phyloP scores from a whole-genome alignment of 2,113 vertebrate species.

The Capreolus pygargus region DNA sequence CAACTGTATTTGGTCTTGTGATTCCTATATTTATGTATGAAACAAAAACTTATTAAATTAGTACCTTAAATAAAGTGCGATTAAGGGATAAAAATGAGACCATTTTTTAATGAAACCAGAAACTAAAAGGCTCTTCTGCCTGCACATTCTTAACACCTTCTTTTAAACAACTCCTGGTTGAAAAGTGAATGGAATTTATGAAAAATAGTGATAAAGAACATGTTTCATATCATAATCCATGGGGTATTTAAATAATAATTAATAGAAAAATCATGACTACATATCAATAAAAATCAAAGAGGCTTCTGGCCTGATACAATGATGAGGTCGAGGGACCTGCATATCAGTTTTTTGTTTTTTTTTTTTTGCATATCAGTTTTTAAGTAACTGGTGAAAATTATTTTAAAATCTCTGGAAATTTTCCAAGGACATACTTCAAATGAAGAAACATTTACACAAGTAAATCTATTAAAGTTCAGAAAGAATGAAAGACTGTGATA shows the following conservation, averaged over 20 bases:
- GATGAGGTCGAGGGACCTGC: background rate
- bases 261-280: background rate
- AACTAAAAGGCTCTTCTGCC: background rate
- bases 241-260: background rate
- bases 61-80: background rate
- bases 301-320: background rate
- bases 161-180: background rate
- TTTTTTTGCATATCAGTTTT: background rate
- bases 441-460: background rate
- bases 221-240: background rate
- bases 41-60: background rate
- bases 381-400: background rate
- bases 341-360: background rate
- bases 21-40: background rate
- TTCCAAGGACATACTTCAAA: background rate
- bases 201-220: background rate
- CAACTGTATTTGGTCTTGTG: background rate
- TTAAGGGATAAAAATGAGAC: background rate
- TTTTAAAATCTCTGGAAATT: conserved; percentile 26
- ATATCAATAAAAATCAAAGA: background rate
- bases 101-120: background rate
- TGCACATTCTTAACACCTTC: background rate
- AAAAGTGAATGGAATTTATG: background rate
- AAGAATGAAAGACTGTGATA: background rate
- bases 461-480: background rate